These are phyloP conservation scores for Trichosurus vulpecula DNA, from an alignment of 2,797 vertebrate genomes.

Conservation along the genomic window DNA sequence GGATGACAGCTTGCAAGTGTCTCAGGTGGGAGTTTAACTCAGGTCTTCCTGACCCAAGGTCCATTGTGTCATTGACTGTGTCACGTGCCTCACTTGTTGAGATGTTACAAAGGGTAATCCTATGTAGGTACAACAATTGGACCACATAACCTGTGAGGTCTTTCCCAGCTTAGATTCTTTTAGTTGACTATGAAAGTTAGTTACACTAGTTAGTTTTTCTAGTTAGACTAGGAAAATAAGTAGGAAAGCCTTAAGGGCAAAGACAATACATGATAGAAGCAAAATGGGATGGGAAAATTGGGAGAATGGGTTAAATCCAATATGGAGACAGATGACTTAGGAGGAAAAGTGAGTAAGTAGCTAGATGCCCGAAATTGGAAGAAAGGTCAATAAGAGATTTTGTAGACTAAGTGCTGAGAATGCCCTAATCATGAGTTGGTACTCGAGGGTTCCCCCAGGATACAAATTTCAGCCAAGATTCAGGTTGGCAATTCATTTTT, in stretches of 20 bases:
- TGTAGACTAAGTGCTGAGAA: not conserved
- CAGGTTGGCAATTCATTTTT: not conserved
- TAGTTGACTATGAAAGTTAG: not conserved
- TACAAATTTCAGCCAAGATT: not conserved
- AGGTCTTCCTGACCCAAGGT: not conserved
- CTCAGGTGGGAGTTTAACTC: not conserved
- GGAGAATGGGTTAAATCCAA: not conserved
- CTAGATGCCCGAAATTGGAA: not conserved
- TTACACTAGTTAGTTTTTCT: no score
- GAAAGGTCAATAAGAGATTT: not conserved
- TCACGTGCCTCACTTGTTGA: not conserved
- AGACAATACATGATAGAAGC: not conserved
- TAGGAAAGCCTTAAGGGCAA: not conserved
- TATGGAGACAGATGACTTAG: not conserved
- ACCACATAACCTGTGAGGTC: not conserved
- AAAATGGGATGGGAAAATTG: not conserved
- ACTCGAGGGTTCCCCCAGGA: not conserved
- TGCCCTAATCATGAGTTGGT: not conserved
- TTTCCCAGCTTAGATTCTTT: not conserved
- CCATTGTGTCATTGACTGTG: not conserved
- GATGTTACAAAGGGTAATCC: not conserved
- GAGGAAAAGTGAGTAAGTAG: not conserved
- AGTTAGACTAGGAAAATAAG: not conserved
- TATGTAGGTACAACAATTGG: not conserved
- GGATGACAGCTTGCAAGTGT: not conserved